Percentiles rank a stretch among this genome's conserved stretches.
These are phyloP conservation scores for Beroe ovata DNA, from an alignment of 37 sponge, comb jelly and placozoan genomes.

Conservation along the genomic window DNA sequence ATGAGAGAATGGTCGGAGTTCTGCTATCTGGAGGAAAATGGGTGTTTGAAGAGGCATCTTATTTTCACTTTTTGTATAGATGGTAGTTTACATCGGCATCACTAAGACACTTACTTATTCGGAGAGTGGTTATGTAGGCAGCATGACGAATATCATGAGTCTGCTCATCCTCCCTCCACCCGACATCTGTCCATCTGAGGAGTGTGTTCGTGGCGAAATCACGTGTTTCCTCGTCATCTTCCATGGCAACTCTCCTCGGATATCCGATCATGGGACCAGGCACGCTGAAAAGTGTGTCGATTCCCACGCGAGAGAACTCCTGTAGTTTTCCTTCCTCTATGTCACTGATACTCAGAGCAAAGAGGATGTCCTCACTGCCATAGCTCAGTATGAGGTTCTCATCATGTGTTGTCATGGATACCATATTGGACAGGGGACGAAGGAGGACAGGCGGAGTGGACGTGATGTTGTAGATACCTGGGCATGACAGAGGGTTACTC, in stretches of 20 bases:
- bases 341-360: neutral
- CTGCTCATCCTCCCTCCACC: neutral
- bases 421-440: neutral
- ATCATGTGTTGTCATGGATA: neutral
- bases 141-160: neutral
- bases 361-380: neutral
- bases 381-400: neutral
- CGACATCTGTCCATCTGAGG: neutral
- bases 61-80: too few relatives aligned
- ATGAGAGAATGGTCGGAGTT: constrained; percentile 56
- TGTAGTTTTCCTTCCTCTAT: neutral
- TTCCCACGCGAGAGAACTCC: constrained; percentile 8
- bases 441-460: neutral
- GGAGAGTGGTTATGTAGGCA: neutral
- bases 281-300: neutral
- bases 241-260: neutral
- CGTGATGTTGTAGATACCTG: constrained; percentile 41
- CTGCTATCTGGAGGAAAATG: constrained; percentile 38
- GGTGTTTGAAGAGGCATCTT: too few relatives aligned
- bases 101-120: constrained; percentile 33
- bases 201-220: neutral
- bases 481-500: neutral
- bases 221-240: neutral
- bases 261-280: neutral
- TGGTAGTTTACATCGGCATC: too few relatives aligned